Conservation (phyloP, 2,888 invertebrate species). For the Glaucopsyche alexis region DNA sequence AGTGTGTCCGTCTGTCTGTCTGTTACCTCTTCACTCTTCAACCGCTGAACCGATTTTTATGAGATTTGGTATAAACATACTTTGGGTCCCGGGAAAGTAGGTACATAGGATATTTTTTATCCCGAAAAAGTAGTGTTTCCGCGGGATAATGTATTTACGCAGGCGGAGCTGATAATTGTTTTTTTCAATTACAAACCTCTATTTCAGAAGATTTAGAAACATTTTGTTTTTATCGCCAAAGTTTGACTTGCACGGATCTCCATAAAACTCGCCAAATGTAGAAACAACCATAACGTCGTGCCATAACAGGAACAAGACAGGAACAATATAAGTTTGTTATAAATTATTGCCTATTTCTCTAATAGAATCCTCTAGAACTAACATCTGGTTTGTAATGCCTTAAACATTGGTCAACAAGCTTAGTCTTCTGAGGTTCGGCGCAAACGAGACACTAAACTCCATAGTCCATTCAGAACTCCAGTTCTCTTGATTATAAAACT, state of each 20-base stretch:
- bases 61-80: too few species aligned
- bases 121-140: too few species aligned
- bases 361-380: constrained; percentile 1
- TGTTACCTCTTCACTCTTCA: too few species aligned
- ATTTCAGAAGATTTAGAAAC: background rate
- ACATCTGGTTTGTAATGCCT: constrained; percentile 1
- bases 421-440: background rate
- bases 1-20: too few species aligned
- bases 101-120: too few species aligned
- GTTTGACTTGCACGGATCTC: background rate
- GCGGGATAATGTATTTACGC: too few species aligned
- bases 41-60: too few species aligned
- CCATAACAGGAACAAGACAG: constrained; percentile 4
- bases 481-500: too few species aligned
- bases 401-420: background rate
- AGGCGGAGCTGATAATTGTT: too few species aligned
- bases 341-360: background rate
- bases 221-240: background rate
- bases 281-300: background rate
- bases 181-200: background rate
- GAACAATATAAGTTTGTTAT: constrained; percentile 6
- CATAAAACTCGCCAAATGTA: background rate
- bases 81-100: too few species aligned
- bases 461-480: too few species aligned
- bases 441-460: too few species aligned